Conservation (phyloP, 2,113 vertebrate species). For the Pluvianellus socialis region DNA sequence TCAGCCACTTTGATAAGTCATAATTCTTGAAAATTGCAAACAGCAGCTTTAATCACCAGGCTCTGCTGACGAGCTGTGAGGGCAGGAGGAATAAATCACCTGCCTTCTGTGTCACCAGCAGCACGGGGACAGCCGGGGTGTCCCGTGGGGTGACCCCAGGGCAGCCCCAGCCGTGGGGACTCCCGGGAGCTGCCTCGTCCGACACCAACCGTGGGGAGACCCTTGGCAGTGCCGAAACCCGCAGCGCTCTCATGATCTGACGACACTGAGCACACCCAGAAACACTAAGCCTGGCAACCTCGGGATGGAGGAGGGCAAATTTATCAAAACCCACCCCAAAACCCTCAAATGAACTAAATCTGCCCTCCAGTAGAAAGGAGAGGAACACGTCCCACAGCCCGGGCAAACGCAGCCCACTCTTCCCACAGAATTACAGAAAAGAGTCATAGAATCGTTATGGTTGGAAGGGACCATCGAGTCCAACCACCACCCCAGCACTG, state of each 20-base stretch:
- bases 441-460: no score
- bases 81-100: not conserved
- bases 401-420: no score
- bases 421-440: no score
- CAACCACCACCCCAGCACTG: no score
- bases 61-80: not conserved
- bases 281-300: not conserved
- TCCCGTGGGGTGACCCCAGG: fast-evolving
- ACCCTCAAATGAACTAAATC: not conserved
- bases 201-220: fast-evolving
- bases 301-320: not conserved
- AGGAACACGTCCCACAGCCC: not conserved
- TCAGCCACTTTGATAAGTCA: not conserved
- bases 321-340: not conserved
- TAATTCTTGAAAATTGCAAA: not conserved
- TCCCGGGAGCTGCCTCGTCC: not conserved
- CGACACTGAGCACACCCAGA: not conserved
- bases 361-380: not conserved
- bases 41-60: not conserved
- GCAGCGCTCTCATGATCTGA: fast-evolving
- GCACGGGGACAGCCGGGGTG: not conserved
- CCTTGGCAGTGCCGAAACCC: not conserved
- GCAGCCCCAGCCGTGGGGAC: fast-evolving
- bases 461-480: no score
- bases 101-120: not conserved